These are phyloP conservation scores for Drosophila aff. DNA, from an alignment of 1,140 invertebrate genomes.

Conservation along the genomic window DNA sequence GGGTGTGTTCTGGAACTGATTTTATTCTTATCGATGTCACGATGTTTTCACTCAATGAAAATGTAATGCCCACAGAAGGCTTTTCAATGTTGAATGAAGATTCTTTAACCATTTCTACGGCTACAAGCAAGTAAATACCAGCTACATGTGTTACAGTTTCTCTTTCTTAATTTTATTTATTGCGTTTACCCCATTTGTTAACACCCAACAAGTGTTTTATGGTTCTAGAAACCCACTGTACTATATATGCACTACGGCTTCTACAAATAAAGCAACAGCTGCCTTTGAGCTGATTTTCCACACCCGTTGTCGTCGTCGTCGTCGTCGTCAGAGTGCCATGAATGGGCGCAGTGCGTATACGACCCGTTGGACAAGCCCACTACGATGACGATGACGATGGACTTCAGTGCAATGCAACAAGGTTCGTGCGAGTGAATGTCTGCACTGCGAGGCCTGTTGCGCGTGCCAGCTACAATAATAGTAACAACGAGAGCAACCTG, in stretches of 20 bases:
- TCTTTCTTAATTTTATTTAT: slow-evolving; percentile 5
- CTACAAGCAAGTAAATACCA: not conserved
- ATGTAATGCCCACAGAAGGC: not conserved
- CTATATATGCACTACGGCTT: slow-evolving; percentile 16
- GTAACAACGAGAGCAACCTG: slow-evolving; percentile 61
- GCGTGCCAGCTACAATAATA: slow-evolving; percentile 51
- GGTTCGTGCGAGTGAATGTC: slow-evolving; percentile 18
- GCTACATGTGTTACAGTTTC: slow-evolving; percentile 2
- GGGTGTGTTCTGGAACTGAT: no score
- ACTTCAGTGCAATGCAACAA: slow-evolving; percentile 30
- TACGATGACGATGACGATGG: slow-evolving; percentile 19
- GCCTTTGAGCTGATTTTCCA: slow-evolving; percentile 19
- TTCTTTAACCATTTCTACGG: not conserved
- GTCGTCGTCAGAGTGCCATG: slow-evolving; percentile 25
- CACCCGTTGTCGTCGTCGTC: slow-evolving; percentile 7
- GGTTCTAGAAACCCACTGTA: slow-evolving; percentile 30
- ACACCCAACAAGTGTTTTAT: slow-evolving; percentile 16
- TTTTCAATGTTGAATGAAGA: no score
- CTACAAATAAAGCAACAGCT: slow-evolving; percentile 29
- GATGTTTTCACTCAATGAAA: not conserved
- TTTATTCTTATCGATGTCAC: not conserved
- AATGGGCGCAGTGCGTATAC: slow-evolving; percentile 61
- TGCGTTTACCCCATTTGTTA: slow-evolving; percentile 10
- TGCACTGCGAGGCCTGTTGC: slow-evolving; percentile 54
- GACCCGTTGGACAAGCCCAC: slow-evolving; percentile 51